A percentile compares a stretch with the other conserved stretches of the same genome.
phyloP scores from a whole-genome alignment of 2,797 vertebrate species.

The Xenops minutus region DNA sequence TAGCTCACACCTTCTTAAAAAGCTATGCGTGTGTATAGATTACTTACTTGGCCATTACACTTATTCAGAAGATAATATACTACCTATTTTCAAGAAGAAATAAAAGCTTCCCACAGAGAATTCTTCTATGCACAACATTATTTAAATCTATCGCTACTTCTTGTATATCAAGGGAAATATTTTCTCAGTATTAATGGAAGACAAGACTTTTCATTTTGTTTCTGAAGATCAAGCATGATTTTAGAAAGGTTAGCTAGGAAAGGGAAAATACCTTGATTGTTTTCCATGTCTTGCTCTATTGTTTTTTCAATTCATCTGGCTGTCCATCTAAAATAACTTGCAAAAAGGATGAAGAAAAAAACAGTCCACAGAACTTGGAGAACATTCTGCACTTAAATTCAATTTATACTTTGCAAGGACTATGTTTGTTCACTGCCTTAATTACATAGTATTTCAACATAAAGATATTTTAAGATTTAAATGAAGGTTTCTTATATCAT shows the following conservation, averaged over 20 bases:
- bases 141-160: not conserved
- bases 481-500: not conserved
- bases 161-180: constrained; percentile 13
- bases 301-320: constrained; percentile 10
- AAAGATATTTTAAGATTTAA: not conserved
- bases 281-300: constrained; percentile 3
- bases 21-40: not conserved
- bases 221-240: constrained; percentile 19
- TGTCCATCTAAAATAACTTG: constrained; percentile 11
- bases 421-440: not conserved
- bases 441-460: not conserved
- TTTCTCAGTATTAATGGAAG: constrained; percentile 15
- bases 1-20: not conserved
- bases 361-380: not conserved
- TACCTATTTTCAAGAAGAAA: not conserved
- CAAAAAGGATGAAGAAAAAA: not conserved
- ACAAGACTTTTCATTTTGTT: constrained; percentile 40
- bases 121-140: not conserved
- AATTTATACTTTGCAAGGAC: not conserved
- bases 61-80: not conserved
- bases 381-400: constrained; percentile 29
- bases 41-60: not conserved
- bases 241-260: constrained; percentile 14
- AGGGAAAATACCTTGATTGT: constrained; percentile 10
- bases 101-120: not conserved